These are phyloP conservation scores for Colletes collaris DNA, from an alignment of 2,888 invertebrate species.

Conservation along the genomic window DNA sequence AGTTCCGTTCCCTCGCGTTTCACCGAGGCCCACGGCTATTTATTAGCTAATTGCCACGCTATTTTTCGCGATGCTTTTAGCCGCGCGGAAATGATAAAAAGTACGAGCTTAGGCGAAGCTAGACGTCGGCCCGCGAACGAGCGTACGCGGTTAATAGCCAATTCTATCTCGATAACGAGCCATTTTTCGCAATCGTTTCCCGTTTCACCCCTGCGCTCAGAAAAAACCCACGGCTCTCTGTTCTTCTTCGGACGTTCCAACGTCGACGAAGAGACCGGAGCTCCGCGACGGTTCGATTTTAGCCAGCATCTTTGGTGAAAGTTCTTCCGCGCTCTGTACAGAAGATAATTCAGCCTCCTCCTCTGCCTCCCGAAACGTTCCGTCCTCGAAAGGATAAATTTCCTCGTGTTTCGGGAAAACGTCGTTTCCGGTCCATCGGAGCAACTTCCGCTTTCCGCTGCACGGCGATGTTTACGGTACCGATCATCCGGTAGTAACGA, in stretches of 20 bases:
- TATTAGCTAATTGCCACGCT: slow-evolving; percentile 71
- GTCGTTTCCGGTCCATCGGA: slow-evolving; percentile 33
- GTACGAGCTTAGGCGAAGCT: slow-evolving; percentile 18
- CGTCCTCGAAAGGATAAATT: background rate
- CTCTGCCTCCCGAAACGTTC: background rate
- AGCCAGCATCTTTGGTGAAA: too few species aligned
- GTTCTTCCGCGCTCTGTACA: too few species aligned
- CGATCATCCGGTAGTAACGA: slow-evolving; percentile 33
- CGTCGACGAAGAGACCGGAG: too few species aligned
- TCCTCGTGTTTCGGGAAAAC: background rate
- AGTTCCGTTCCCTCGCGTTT: background rate
- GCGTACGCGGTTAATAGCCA: slow-evolving; percentile 60
- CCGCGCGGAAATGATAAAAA: slow-evolving; percentile 68
- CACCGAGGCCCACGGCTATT: slow-evolving; percentile 50
- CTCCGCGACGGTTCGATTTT: too few species aligned
- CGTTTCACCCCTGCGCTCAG: background rate
- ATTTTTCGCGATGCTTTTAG: slow-evolving; percentile 74
- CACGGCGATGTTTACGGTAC: slow-evolving; percentile 38
- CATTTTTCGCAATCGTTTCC: slow-evolving; percentile 21
- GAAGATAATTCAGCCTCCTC: too few species aligned
- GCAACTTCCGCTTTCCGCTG: slow-evolving; percentile 52
- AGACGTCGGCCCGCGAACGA: slow-evolving; percentile 13
- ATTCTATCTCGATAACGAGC: slow-evolving; percentile 59
- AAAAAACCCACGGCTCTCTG: too few species aligned
- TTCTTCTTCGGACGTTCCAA: too few species aligned